Evolutionary conservation across 2,797 vertebrate species (phyloP), one percentile per base, ranked within the genome.

Genomic region (Channa striata): DNA sequence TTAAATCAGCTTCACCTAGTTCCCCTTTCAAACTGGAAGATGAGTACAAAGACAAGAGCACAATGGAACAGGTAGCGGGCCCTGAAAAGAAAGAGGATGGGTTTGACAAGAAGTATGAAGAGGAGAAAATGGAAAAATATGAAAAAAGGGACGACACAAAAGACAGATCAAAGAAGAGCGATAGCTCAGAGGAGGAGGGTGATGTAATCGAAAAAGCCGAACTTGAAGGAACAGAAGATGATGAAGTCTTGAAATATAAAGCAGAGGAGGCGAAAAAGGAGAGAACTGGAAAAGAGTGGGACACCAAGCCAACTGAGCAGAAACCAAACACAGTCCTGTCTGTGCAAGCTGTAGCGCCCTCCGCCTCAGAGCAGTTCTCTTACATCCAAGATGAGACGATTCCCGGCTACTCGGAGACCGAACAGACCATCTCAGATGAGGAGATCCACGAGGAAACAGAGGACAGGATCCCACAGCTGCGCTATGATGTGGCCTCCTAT

Each of bases 301-400:
- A 92, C 34, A 52, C 21, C 16, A 93, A 87, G 73, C 67, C 78
- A 44, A 49, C 68, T 12, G 89, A 91, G 14, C 62, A 66, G 7
- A 92, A 91, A 79, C 11, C 82, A 14, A 23, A 56, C 0, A 1
- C 54, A 50, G 75, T 49, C 2, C 42, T 67, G 34, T 21, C 70
- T 16, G 79, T 72, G 4, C 78, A 78, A 60, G 75, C 63, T 5
- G 42, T 73, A 56, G 59, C 79, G 53, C 84, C 91, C 65, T 84
- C 92, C 11, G 92, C 89, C 69, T 92, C 91, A 0, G 97, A 99
- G 70, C 96, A 95, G 0, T 93, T 98, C 86, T 99, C 97, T 2
- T 98, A 96, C 59, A 99, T 99, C 80, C 98, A 99, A 86, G 98
- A 99, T 5, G 98, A 99, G 92, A 99, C 97, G 20, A 99, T 99